These are phyloP conservation scores for Lucilia cuprina DNA, from an alignment of 1,140 invertebrate genomes.

Conservation along the genomic window DNA sequence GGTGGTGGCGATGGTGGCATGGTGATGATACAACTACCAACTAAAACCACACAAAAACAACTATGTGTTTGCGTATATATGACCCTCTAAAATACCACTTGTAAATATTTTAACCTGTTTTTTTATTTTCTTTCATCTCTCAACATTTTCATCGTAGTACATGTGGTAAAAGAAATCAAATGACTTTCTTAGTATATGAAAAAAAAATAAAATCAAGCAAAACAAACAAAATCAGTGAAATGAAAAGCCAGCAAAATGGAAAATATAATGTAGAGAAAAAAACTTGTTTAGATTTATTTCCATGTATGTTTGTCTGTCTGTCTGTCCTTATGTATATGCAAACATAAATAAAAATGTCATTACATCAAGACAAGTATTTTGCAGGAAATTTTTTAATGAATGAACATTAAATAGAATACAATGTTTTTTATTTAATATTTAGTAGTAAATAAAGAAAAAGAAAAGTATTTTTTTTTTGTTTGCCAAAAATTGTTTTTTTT, in stretches of 20 bases:
- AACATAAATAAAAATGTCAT: conserved; percentile 2
- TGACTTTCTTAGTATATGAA: neutral
- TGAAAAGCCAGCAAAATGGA: conserved; percentile 10
- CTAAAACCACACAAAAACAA: neutral
- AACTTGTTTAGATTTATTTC: neutral
- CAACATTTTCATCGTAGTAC: neutral
- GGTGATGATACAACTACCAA: neutral
- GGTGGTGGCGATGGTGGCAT: neutral
- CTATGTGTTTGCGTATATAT: neutral
- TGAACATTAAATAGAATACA: neutral
- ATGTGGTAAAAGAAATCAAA: neutral
- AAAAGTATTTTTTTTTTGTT: neutral
- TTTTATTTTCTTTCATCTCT: neutral
- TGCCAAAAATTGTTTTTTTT: neutral
- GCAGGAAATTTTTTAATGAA: conserved; percentile 11
- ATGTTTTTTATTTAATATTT: neutral
- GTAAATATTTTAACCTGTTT: conserved; percentile 1
- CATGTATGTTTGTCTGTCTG: too few relatives aligned
- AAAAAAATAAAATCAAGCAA: neutral
- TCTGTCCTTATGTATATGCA: too few relatives aligned
- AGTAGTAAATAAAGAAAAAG: neutral
- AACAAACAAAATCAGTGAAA: conserved; percentile 17
- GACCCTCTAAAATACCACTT: conserved; percentile 10
- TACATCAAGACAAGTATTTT: conserved; percentile 15
- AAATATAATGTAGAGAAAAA: neutral